phyloP scores from a whole-genome alignment of 2,113 vertebrate genomes.

The Gavialis gangeticus region DNA sequence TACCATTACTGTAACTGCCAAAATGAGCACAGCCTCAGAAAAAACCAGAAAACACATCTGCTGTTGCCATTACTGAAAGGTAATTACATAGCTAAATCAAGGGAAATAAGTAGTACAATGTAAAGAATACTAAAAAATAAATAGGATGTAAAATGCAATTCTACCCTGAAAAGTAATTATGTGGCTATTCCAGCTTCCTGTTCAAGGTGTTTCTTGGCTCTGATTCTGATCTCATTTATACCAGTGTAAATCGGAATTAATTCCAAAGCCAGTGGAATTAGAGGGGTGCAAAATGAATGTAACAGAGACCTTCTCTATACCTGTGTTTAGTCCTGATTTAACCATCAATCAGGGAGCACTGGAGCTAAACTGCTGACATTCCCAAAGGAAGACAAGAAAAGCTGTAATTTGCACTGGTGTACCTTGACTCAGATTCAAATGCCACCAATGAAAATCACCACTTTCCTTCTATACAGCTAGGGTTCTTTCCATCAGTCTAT shows the following conservation, averaged over 20 bases:
- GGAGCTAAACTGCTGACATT: not conserved
- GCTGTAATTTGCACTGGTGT: not conserved
- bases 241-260: conserved; percentile 9
- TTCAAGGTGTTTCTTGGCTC: not conserved
- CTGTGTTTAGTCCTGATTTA: not conserved
- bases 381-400: not conserved
- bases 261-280: not conserved
- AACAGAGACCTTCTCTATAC: rapidly evolving
- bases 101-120: not conserved
- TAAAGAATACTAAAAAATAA: conserved; percentile 35
- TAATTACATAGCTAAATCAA: conserved; percentile 50
- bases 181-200: not conserved
- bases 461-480: not conserved
- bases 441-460: not conserved
- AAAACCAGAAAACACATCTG: conserved; percentile 1
- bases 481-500: not conserved
- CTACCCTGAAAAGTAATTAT: conserved; percentile 5
- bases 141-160: not conserved
- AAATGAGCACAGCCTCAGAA: not conserved
- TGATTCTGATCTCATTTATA: conserved; percentile 34
- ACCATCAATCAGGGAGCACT: not conserved
- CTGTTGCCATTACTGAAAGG: not conserved
- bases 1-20: not conserved
- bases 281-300: not conserved
- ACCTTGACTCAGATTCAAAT: not conserved